phyloP scores from a whole-genome alignment of 23 tunicate species.

The Trididemnum clinides region DNA sequence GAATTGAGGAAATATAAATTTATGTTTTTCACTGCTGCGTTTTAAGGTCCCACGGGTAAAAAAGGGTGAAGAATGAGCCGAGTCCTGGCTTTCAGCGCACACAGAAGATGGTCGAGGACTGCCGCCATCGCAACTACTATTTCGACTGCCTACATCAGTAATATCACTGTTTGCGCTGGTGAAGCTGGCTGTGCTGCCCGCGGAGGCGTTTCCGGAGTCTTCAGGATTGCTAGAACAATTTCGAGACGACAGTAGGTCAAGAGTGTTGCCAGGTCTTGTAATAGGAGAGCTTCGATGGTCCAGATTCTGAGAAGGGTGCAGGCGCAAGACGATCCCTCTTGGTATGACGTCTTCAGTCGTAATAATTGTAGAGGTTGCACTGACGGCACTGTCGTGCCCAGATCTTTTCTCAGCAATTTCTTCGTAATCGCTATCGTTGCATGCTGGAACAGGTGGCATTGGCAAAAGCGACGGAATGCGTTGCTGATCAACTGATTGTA shows the following conservation, averaged over 20 bases:
- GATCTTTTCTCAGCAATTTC: conserved; percentile 31
- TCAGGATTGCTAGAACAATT: conserved; percentile 71
- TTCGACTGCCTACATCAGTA: conserved; percentile 69
- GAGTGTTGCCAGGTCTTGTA: background rate
- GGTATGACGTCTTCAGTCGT: conserved; percentile 61
- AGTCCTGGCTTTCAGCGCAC: conserved; percentile 44
- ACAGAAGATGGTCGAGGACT: conserved; percentile 64
- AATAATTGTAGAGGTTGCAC: conserved; percentile 47
- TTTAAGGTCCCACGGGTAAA: conserved; percentile 21
- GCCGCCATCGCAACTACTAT: conserved; percentile 93
- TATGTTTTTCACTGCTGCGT: conserved; percentile 1
- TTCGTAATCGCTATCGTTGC: conserved; percentile 89
- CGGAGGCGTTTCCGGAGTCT: conserved; percentile 97
- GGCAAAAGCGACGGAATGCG: conserved; percentile 53
- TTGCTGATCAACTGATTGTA: background rate
- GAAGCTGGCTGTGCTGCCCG: conserved; percentile 64
- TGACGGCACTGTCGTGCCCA: background rate
- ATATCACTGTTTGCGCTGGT: conserved; percentile 60
- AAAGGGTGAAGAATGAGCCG: conserved; percentile 51
- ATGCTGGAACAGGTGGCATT: conserved; percentile 89
- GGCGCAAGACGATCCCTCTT: conserved; percentile 41
- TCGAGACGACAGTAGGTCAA: conserved; percentile 25
- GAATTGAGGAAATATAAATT: background rate
- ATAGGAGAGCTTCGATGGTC: background rate
- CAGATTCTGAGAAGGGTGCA: background rate